Evolutionary conservation across 2,888 invertebrate genomes (phyloP), one percentile per base, ranked within the genome.

Genomic region (Clitarchus hookeri): DNA sequence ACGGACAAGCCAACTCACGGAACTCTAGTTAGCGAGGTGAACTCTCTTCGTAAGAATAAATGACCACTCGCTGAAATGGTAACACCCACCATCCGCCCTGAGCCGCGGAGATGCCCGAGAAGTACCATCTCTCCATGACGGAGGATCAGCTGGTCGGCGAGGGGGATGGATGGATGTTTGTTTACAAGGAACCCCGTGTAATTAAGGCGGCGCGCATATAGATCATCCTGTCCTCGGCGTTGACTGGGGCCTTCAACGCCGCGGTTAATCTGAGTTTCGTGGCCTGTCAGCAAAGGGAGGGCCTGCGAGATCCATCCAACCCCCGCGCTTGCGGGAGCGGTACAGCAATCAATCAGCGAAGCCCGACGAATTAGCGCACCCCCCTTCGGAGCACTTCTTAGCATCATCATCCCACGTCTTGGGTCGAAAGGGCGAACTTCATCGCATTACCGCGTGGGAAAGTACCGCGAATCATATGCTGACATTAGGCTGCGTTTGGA

Each of bases 241-340:
- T 65, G 2, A 11, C n/a, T 1, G 23, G 65, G 65, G 19, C 65
- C 65, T 19, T n/a, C 23, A n/a, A 19, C n/a, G 23, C 65, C 19
- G 65, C 65, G 65, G 65, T 23, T 65, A 65, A 65, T 65, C 65
- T 65, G n/a, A 65, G 65, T 65, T 65, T 65, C 65, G 65, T 65
- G 65, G 65, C 65, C 65, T 8, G 65, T 65, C n/a, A 19, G n/a
- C 8, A 23, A 19, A 19, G n/a, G n/a, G 23, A n/a, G 19, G 65
- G 65, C 19, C 36, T 36, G 36, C 36, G 36, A 36, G 36, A 36
- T 36, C 1, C 36, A 36, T 65, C n/a, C 65, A 48, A 48, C 48
- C 48, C 48, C 65, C 65, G n/a, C 65, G 65, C 65, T 65, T 19
- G 65, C 65, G 65, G 65, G 65, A n/a, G 65, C 65, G 16, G 23